Base-by-base conservation (phyloP, 2,113 vertebrate species). In the Dascyllus trimaculatus region DNA sequence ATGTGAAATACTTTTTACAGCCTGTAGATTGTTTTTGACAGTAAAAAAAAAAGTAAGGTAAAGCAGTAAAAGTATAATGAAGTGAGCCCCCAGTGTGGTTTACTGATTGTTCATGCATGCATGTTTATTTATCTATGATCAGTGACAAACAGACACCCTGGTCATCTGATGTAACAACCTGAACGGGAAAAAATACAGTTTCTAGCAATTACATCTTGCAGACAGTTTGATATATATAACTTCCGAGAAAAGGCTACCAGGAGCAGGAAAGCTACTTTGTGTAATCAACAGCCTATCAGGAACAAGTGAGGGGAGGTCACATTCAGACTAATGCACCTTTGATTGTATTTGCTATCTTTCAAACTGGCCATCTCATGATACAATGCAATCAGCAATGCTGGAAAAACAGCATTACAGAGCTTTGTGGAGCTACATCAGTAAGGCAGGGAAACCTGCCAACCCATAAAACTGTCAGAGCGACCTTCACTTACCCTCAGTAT, bases 401-500 rank as follows among this genome's bases (percentile, higher is more conserved):
- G 53, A 63, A 59, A 67, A 87, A 62, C 43, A 70, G 63, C 58
- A 81, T 76, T 43, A 66, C 48, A 38, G 63, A 56, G 74, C 78
- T 71, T 79, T 81, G 79, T 61, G 67, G 72, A 56, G 78, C 71
- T 72, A 68, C 57, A 70, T 68, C 67, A 82, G 64, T 13, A 38
- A 64, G 54, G 76, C 75, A 78, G 82, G 73, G 63, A 61, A 88
- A 90, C 72, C 72, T 66, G 81, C 61, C 71, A 85, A 80, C 77
- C 81, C 48, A 56, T 93, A 83, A 92, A 92, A 68, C 90, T 92
- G 90, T 91, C 92, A 87, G 38, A 67, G 67, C 86, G 89, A 94
- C 93, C 93, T 94, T 94, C 90, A 90, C 84, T 89, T 91, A 89
- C 84, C 91, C 87, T 78, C 78, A 79, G 83, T 92, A 91, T 93